Evolutionary conservation across 2,888 invertebrate species (phyloP).

Genomic region (Resseliella maxima): DNA sequence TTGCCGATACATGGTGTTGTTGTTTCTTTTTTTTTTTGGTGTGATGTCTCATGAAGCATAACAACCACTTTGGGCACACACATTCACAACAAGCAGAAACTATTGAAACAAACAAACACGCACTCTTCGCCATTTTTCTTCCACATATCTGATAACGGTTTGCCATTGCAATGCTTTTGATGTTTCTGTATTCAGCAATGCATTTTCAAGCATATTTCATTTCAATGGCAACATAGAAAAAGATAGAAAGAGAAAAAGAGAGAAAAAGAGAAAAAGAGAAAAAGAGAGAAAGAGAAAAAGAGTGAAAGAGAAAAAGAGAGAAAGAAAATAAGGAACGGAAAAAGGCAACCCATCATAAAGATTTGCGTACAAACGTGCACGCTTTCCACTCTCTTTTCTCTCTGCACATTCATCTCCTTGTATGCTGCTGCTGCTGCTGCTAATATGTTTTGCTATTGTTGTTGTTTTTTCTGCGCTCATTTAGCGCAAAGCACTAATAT

Average conservation of each 20-base stretch:
- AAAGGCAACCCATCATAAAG: slow-evolving; percentile 8
- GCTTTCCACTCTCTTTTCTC: neutral
- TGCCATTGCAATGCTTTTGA: neutral
- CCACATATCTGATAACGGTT: slow-evolving; percentile 29
- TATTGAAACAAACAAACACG: neutral
- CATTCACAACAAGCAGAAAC: neutral
- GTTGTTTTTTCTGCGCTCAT: slow-evolving; percentile 3
- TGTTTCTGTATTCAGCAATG: slow-evolving; percentile 27
- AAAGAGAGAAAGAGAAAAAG: too few species aligned
- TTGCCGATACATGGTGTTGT: too few species aligned
- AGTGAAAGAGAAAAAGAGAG: too few species aligned
- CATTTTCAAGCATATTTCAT: slow-evolving; percentile 22
- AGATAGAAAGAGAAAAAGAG: neutral
- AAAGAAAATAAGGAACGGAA: neutral
- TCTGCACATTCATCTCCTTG: slow-evolving; percentile 3
- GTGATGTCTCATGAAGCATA: slow-evolving; percentile 42
- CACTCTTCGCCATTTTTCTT: neutral
- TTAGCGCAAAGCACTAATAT: slow-evolving; percentile 29
- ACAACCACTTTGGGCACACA: slow-evolving; percentile 23
- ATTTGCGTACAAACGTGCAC: slow-evolving; percentile 1
- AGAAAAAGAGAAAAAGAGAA: too few species aligned
- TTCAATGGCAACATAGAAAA: neutral
- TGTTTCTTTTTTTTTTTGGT: neutral
- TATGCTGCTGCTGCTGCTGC: neutral
- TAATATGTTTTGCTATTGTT: neutral